Conservation (phyloP, 2,888 invertebrate genomes). For the Thalpophila matura region DNA sequence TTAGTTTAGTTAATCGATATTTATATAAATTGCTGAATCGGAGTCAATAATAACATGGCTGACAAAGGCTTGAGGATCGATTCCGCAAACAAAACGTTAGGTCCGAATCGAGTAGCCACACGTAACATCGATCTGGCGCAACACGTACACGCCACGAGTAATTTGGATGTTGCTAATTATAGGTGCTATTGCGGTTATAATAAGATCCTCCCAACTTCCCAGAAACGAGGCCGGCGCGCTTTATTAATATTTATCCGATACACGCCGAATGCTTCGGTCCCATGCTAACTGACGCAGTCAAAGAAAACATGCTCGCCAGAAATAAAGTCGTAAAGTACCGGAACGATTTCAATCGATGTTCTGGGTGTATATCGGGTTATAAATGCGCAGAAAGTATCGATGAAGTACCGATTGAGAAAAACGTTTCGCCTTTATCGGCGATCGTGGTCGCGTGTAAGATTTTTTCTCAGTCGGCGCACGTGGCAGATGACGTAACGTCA, state of each 20-base stretch:
- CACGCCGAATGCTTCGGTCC: conserved; percentile 83
- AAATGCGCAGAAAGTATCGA: conserved; percentile 84
- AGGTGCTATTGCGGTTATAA: conserved; percentile 91
- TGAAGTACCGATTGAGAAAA: conserved; percentile 79
- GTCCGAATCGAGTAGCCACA: conserved; percentile 79
- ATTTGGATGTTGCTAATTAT: conserved; percentile 90
- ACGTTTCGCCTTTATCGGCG: conserved; percentile 69
- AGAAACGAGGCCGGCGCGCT: conserved; percentile 89
- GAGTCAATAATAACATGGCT: conserved; percentile 67
- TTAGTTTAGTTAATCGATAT: conserved; percentile 30
- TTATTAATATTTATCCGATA: conserved; percentile 91
- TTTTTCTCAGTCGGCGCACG: conserved; percentile 68
- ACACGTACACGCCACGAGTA: conserved; percentile 85
- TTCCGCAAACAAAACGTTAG: conserved; percentile 75
- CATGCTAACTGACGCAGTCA: conserved; percentile 89
- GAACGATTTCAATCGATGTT: conserved; percentile 89
- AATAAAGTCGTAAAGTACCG: conserved; percentile 90
- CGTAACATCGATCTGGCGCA: conserved; percentile 85
- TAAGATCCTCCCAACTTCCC: conserved; percentile 90
- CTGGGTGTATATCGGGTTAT: conserved; percentile 83
- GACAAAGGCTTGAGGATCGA: conserved; percentile 70
- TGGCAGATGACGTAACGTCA: conserved; percentile 65
- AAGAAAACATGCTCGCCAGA: conserved; percentile 88
- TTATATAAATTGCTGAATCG: conserved; percentile 51
- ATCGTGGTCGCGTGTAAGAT: conserved; percentile 67